phyloP scores from a whole-genome alignment of 2,797 vertebrate genomes.

The Argentina silus region DNA sequence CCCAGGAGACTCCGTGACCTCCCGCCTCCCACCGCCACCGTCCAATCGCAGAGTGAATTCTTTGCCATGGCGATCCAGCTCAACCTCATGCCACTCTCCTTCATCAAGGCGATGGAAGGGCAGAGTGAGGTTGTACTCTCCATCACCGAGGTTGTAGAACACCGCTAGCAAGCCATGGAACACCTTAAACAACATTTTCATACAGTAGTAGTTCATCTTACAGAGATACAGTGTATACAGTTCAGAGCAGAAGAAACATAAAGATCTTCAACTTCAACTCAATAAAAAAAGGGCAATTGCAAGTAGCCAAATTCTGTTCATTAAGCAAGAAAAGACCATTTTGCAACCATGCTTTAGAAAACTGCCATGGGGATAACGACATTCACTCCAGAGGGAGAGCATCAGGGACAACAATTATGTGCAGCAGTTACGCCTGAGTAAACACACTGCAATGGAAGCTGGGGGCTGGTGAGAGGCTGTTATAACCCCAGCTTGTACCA shows the following conservation, averaged over 20 bases:
- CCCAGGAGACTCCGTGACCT: slow-evolving; percentile 79
- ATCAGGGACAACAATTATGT: slow-evolving; percentile 74
- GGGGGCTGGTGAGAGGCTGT: slow-evolving; percentile 45
- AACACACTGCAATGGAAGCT: slow-evolving; percentile 64
- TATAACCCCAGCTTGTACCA: slow-evolving; percentile 67
- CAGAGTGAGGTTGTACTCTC: slow-evolving; percentile 81
- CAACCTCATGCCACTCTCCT: slow-evolving; percentile 86
- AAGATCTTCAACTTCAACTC: not conserved
- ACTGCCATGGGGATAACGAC: slow-evolving; percentile 36
- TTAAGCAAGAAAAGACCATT: slow-evolving; percentile 27
- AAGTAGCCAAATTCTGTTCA: not conserved
- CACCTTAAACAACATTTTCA: slow-evolving; percentile 65
- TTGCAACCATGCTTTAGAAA: slow-evolving; percentile 35
- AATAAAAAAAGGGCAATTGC: slow-evolving; percentile 26
- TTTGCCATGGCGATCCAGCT: slow-evolving; percentile 84
- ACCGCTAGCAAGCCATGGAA: slow-evolving; percentile 80
- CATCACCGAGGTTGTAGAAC: slow-evolving; percentile 89
- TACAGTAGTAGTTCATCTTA: too few relatives aligned
- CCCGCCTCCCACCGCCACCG: slow-evolving; percentile 82
- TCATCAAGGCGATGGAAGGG: slow-evolving; percentile 79
- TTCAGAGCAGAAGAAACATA: not conserved
- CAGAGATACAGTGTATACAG: not conserved
- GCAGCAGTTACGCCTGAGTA: slow-evolving; percentile 68
- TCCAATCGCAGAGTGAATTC: slow-evolving; percentile 86
- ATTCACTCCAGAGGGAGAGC: slow-evolving; percentile 58